Evolutionary conservation across 2,797 vertebrate genomes (phyloP), one percentile per base, ranked within the genome.

Genomic region (Macropodus opercularis): DNA sequence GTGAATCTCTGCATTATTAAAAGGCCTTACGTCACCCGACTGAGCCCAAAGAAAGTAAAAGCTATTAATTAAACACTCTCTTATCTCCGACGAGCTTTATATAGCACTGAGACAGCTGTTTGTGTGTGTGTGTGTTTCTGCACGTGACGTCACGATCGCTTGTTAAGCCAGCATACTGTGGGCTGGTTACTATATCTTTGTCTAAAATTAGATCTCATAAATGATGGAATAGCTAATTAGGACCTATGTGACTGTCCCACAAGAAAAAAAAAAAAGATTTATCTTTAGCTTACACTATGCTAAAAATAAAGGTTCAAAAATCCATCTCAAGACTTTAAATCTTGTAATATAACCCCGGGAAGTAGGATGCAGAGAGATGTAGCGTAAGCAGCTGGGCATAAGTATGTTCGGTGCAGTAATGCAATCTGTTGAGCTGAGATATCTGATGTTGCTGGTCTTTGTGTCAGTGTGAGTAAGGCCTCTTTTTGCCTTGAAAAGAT

Each of bases 381-480:
- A 52, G 74, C 34, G 27, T 53, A 65, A 72, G 63, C 76, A 87
- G 70, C 75, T 80, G 72, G 61, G 53, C 65, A 39, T 38, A 65
- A 69, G 63, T 72, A 77, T 83, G 81, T 76, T 81, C 64, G 2
- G 58, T 57, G 58, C 51, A 7, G 51, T 71, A 79, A 72, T 77
- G 51, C 68, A 86, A 79, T 80, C 73, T 77, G 79, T 69, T 60
- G 47, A 70, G 53, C 68, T 72, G 64, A 83, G 78, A 58, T 55
- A 77, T 74, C 70, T 58, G 79, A 83, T 67, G 74, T 69, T 79
- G 49, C 69, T 49, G 51, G 55, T 72, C 62, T 65, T 43, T 44
- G 12, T 53, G 71, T 85, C 80, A 70, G 43, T 35, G 61, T 15
- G 49, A 83, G 71, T 80, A 77, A 81, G 56, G 80, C 70, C 40